phyloP scores from a whole-genome alignment of 2,888 invertebrate species.

The Folsomia manolachei region DNA sequence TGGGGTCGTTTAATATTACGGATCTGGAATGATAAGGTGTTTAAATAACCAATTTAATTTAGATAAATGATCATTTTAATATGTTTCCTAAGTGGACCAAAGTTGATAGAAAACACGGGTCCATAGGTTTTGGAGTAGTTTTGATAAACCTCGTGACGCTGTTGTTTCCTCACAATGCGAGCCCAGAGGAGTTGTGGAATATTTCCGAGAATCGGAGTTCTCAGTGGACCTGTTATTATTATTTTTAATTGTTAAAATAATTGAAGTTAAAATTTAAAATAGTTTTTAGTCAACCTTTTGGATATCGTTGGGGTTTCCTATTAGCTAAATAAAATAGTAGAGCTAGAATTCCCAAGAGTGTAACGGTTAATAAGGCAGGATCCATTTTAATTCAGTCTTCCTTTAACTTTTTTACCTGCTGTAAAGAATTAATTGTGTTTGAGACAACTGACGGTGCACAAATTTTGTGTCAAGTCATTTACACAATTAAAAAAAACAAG shows the following conservation, averaged over 20 bases:
- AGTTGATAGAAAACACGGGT: constrained; percentile 27
- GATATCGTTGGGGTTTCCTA: background rate
- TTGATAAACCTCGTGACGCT: background rate
- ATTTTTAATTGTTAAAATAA: too few species aligned
- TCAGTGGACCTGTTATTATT: constrained; percentile 27
- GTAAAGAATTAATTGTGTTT: too few species aligned
- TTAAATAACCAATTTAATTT: too few species aligned
- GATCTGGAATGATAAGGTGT: background rate
- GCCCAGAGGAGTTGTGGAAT: constrained; percentile 27
- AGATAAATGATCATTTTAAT: background rate
- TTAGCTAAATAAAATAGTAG: background rate
- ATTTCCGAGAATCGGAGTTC: constrained; percentile 33
- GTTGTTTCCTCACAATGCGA: background rate
- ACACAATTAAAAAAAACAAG: too few species aligned
- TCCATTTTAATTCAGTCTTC: too few species aligned
- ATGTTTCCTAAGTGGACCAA: background rate
- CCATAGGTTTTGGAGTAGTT: constrained; percentile 30
- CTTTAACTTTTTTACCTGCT: too few species aligned
- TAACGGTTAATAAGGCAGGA: background rate
- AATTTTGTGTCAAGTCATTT: too few species aligned
- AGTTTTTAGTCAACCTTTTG: too few species aligned
- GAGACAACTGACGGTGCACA: too few species aligned
- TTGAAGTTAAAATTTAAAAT: too few species aligned
- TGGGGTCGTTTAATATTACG: constrained; percentile 34
- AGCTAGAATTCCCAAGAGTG: background rate